Evolutionary conservation across 2,888 invertebrate species (phyloP), one percentile per base, ranked within the genome.

Genomic region (Fissipunctia ypsillon): DNA sequence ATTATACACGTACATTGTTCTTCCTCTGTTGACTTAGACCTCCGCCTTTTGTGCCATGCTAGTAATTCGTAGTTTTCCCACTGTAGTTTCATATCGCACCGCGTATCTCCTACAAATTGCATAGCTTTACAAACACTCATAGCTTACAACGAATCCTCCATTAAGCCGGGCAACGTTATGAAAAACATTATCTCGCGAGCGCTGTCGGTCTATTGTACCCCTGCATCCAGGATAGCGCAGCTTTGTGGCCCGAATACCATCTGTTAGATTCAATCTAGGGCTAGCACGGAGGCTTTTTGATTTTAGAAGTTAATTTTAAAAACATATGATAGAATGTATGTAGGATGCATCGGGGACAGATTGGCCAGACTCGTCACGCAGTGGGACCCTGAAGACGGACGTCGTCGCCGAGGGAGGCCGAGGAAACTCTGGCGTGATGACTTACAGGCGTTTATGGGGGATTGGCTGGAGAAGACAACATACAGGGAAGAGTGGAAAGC

Each of bases 121-220:
- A 56, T 76, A 80, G 81, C 80, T 76, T 81, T 72, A 50, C 3
- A 43, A 35, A 59, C 66, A 69, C 57, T 45, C 67, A 43, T 71
- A 69, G 69, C 81, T 82, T 50, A 76, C 41, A 57, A 12, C 41
- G 68, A 71, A 85, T 86, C 81, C 81, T 82, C 81, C 83, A 84
- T 87, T 83, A 81, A 83, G 76, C 84, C 68, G 78, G 82, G 88
- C 86, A 86, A 87, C 87, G 90, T 88, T 90, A 91, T 91, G 91
- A 91, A 90, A 91, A 92, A 91, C 90, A 91, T 91, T 91, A 92
- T 92, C 92, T 88, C 78, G 65, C 66, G 69, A 74, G 76, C 77
- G 72, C 76, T 81, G 85, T 67, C 73, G 61, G 80, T 74, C 87
- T 79, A 90, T 92, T 92, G 91, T 91, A 85, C 88, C 81, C 81